Base-by-base conservation (phyloP, 2,888 invertebrate species). In the Cactoblastis cactorum region DNA sequence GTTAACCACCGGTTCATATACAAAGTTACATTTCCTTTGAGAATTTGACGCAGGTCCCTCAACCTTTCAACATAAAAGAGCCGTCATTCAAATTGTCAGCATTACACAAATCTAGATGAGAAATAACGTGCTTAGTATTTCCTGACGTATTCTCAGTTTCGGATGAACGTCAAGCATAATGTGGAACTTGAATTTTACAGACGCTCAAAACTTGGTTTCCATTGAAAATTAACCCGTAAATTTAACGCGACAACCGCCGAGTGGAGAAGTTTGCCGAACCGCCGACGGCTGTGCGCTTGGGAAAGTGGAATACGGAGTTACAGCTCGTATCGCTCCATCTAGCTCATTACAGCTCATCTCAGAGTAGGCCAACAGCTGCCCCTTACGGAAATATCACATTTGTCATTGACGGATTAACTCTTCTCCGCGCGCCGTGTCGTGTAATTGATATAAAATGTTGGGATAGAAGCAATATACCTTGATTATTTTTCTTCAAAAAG, bases 161-260 rank as follows among this genome's bases (percentile, higher is more conserved):
- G 60, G 62, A 70, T 69, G 65, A 69, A 61, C 69, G 69, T 70
- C 66, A 72, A 73, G 69, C 66, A 67, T 73, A 73, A 72, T 74
- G 69, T 68, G 68, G 63, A 80, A 79, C 77, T 80, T 79, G 77
- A 84, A 83, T 83, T 81, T 78, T 74, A 70, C 73, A 74, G 72
- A 71, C 76, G 73, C 81, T 80, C 78, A 77, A 77, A 78, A 76
- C 79, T 74, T 69, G 63, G 67, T 76, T 71, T 62, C 79, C 76
- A 84, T 81, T 86, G 84, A 84, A 88, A 87, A 88, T 89, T 87
- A 87, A 86, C 80, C 83, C 84, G 87, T 88, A 88, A 87, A 88
- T 88, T 88, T 84, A 71, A 67, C 67, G 81, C 83, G 85, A 87
- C 87, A 87, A 87, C 77, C 82, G 83, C 83, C 79, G 80, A 82